Evolutionary conservation across 2,888 invertebrate genomes (phyloP).

Genomic region (Orthonevra nobilis): DNA sequence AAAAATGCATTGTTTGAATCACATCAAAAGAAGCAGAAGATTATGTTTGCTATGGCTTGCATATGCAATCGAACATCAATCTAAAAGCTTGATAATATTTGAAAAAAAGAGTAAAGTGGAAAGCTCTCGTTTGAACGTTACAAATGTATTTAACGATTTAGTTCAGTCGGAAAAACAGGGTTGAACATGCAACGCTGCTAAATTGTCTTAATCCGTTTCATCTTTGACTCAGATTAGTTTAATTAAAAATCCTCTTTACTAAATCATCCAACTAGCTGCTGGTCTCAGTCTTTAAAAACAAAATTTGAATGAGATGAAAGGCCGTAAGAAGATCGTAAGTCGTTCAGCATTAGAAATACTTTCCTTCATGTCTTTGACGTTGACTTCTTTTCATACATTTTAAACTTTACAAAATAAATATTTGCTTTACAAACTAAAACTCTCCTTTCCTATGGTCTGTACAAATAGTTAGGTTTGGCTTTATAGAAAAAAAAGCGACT

Average conservation of each 20-base stretch:
- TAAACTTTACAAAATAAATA: neutral
- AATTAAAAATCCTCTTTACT: too few species aligned
- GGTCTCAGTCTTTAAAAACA: too few species aligned
- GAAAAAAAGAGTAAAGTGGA: slow-evolving; percentile 11
- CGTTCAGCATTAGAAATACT: neutral
- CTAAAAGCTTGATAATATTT: neutral
- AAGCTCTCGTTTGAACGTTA: too few species aligned
- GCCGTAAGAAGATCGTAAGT: too few species aligned
- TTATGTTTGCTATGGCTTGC: slow-evolving; percentile 3
- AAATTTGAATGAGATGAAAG: too few species aligned
- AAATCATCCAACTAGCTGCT: too few species aligned
- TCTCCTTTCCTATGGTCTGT: slow-evolving; percentile 28
- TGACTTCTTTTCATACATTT: neutral
- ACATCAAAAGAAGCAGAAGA: slow-evolving; percentile 8
- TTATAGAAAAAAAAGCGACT: neutral
- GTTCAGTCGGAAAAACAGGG: too few species aligned
- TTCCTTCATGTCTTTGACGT: neutral
- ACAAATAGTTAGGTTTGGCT: slow-evolving; percentile 27
- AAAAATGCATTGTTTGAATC: slow-evolving; percentile 28
- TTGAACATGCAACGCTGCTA: too few species aligned
- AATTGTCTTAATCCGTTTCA: too few species aligned
- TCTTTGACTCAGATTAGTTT: too few species aligned
- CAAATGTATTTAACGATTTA: too few species aligned
- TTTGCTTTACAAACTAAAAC: slow-evolving; percentile 14
- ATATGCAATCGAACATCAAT: slow-evolving; percentile 19